Percentiles rank a stretch among this genome's conserved stretches.
These are phyloP conservation scores for Eulithis testata DNA, from an alignment of 2,888 invertebrate species.

Conservation along the genomic window DNA sequence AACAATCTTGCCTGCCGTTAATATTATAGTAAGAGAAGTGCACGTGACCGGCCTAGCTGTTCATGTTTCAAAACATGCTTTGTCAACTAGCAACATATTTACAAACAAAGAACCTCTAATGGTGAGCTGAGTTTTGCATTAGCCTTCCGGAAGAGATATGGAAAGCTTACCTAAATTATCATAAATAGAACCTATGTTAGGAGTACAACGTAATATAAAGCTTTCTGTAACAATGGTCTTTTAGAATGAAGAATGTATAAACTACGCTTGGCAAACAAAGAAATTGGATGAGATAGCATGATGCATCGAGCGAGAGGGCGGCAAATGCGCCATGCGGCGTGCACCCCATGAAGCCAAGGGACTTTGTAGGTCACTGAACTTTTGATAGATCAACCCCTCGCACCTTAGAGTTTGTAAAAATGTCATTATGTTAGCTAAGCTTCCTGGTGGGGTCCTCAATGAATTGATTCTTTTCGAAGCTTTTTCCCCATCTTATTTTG, in stretches of 20 bases:
- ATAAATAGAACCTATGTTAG: background rate
- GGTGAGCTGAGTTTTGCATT: constrained; percentile 48
- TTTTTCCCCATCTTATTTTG: background rate
- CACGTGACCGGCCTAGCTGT: constrained; percentile 55
- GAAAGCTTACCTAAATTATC: background rate
- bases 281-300: constrained; percentile 58
- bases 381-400: constrained; percentile 62
- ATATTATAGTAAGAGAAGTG: constrained; percentile 32
- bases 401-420: constrained; percentile 48
- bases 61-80: constrained; percentile 69
- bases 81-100: constrained; percentile 65
- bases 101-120: constrained; percentile 59
- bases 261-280: constrained; percentile 53
- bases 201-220: too few relatives aligned
- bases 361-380: constrained; percentile 77
- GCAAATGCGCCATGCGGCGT: constrained; percentile 58
- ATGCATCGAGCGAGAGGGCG: constrained; percentile 62
- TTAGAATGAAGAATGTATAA: constrained; percentile 15
- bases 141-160: constrained; percentile 45
- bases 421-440: constrained; percentile 44
- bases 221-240: background rate
- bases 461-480: constrained; percentile 5
- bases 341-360: constrained; percentile 78
- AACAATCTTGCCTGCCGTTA: background rate
- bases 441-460: constrained; percentile 40